Base-by-base conservation (phyloP, 92 coral and sea anemone genomes). In the Nematostella vectensis region DNA sequence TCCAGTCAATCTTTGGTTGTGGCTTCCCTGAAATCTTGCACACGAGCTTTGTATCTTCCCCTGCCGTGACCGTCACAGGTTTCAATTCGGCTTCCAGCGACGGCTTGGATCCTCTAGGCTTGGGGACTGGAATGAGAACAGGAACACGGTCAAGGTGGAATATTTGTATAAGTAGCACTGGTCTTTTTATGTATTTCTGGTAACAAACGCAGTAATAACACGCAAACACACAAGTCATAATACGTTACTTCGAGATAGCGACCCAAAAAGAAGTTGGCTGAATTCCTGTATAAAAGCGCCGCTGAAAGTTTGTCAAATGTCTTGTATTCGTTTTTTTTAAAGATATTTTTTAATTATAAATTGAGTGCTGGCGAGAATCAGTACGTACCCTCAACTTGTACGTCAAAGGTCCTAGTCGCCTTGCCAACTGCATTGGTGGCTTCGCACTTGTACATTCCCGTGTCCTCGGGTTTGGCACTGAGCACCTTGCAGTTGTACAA, bases 1-100 rank as follows among this genome's bases (percentile, higher is more conserved):
- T 43, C 96, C 96, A 87, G 28, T 74, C 83, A 28, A 82, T 80
- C 27, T 57, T 62, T 20, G 96, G 96, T 56, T 82, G 67, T 0
- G 96, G 87, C 54, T 63, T 54, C 16, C 87, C 96, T 49, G 73
- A 71, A 48, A 87, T 39, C 12, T 67, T 45, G 48, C 84, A 84
- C 22, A 65, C 59, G 19, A 87, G 75, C 47, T 74, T 78, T 2
- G 69, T 72, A 15, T 72, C 65, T 4, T 54, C 27, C 26, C 91
- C 96, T 54, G 72, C 91, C 1, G 67, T 31, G 44, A 78, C 83
- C 58, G 77, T 80, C 3, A 64, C 31, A 20, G 88, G 59, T 50
- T 75, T 59, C 15, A 81, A 47, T 1, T 60, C 59, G 13, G 47
- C 65, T 23, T 64, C 61, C 24, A 81, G 63, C 43, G 74, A 56